phyloP scores from a whole-genome alignment of 2,797 vertebrate genomes.

The Loriculus beryllinus region DNA sequence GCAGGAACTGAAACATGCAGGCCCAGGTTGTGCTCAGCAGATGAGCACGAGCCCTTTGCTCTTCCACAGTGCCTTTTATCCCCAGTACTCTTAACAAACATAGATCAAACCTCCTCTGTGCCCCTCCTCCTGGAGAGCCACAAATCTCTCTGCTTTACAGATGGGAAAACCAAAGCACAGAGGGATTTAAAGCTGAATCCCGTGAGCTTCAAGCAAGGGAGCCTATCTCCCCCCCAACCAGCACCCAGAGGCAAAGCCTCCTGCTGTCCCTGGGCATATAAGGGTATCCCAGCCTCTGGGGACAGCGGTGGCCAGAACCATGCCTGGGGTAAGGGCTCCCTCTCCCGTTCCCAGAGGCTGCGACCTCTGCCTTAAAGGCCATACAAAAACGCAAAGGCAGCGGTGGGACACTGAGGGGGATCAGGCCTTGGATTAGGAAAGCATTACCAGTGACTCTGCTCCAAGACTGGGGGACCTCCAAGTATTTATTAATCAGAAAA shows the following conservation, averaged over 20 bases:
- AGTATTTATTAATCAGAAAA: neutral
- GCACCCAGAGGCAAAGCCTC: neutral
- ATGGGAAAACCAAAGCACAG: neutral
- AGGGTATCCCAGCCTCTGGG: neutral
- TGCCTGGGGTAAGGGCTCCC: conserved; percentile 15
- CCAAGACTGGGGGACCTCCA: neutral
- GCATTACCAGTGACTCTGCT: neutral
- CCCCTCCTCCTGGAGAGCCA: neutral
- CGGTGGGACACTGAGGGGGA: accelerated
- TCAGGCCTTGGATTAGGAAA: neutral
- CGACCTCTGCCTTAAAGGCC: neutral
- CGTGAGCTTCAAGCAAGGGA: accelerated
- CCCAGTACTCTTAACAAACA: neutral
- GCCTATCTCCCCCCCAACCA: accelerated
- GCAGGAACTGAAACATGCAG: neutral
- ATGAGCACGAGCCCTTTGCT: neutral
- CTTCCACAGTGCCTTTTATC: neutral
- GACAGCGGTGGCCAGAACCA: neutral
- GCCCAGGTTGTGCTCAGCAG: neutral
- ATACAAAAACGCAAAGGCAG: accelerated
- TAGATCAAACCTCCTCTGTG: neutral
- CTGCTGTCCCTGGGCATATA: neutral
- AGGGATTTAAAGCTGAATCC: neutral
- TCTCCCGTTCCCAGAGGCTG: neutral
- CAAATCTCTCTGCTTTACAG: neutral